phyloP scores from a whole-genome alignment of 2,888 invertebrate species.

The Eristalinus sepulchralis region DNA sequence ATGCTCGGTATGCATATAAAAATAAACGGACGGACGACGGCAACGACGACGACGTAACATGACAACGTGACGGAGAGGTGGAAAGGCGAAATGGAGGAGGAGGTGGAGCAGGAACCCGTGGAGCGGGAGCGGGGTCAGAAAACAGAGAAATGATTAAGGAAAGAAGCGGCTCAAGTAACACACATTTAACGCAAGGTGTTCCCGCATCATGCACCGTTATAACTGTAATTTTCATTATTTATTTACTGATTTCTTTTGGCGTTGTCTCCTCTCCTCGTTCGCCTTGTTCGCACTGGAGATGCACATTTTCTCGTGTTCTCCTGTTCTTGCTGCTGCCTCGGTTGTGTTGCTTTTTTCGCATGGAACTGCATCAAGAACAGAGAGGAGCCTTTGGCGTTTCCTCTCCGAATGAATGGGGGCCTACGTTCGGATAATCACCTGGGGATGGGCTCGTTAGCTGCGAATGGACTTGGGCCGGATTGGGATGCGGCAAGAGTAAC shows the following conservation, averaged over 20 bases:
- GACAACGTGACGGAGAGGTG: not conserved
- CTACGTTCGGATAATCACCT: constrained; percentile 62
- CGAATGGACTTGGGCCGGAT: constrained; percentile 30
- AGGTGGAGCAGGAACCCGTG: not conserved
- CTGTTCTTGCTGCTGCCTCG: not conserved
- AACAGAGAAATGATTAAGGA: constrained; percentile 59
- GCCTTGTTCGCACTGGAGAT: constrained; percentile 29
- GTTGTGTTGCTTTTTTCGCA: constrained; percentile 16
- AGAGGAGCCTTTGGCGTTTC: constrained; percentile 36
- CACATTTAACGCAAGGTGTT: constrained; percentile 74
- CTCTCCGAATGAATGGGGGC: constrained; percentile 36
- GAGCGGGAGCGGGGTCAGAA: constrained; percentile 10
- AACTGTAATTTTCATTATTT: constrained; percentile 73
- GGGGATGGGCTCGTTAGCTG: constrained; percentile 62
- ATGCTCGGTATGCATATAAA: constrained; percentile 50
- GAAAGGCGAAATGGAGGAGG: not conserved
- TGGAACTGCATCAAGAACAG: constrained; percentile 21
- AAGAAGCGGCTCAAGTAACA: constrained; percentile 72
- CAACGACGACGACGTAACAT: not conserved
- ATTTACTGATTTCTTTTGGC: constrained; percentile 58
- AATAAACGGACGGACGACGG: constrained; percentile 39
- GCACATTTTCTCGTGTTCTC: constrained; percentile 1
- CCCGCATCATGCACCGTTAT: constrained; percentile 73
- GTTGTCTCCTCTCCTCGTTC: not conserved
- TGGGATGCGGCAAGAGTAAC: not conserved